Conservation (phyloP, 2,888 invertebrate genomes). For the Monopis laevigella region DNA sequence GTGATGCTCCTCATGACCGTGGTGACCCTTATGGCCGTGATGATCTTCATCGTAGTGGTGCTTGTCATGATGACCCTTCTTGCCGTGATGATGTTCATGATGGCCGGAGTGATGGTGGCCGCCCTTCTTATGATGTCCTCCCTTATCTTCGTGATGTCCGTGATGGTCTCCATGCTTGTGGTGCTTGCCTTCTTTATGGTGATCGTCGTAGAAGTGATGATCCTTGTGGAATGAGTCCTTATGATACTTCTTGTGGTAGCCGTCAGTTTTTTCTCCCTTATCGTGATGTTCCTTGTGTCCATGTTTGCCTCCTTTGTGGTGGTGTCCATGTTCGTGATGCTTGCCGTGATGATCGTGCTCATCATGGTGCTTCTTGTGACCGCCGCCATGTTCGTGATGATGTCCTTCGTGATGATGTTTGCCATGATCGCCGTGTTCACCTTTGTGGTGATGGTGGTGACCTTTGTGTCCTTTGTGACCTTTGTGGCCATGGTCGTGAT, state of each 20-base stretch:
- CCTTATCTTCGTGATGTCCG: conserved; percentile 51
- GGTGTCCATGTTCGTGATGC: conserved; percentile 55
- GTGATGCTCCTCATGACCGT: conserved; percentile 58
- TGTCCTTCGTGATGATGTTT: conserved; percentile 53
- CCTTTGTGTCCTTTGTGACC: conserved; percentile 57
- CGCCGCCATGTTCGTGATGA: conserved; percentile 51
- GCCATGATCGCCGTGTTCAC: conserved; percentile 50
- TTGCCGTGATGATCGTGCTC: conserved; percentile 51
- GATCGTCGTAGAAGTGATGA: conserved; percentile 59
- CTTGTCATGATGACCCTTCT: conserved; percentile 56
- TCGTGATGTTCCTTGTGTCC: conserved; percentile 55
- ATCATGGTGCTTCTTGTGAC: conserved; percentile 54
- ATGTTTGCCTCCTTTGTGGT: conserved; percentile 55
- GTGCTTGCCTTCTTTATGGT: conserved; percentile 56
- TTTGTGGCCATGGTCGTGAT: conserved; percentile 50
- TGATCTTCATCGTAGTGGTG: conserved; percentile 54
- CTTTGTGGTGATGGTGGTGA: conserved; percentile 58
- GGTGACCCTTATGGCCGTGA: conserved; percentile 58
- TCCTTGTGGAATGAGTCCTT: conserved; percentile 59
- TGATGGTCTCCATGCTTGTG: conserved; percentile 57
- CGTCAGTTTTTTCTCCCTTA: conserved; percentile 53
- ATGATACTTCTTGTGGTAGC: conserved; percentile 58
- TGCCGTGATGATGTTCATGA: conserved; percentile 54
- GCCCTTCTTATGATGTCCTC: conserved; percentile 56
- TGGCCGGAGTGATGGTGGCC: conserved; percentile 53